Evolutionary conservation across 2,797 vertebrate species (phyloP).

Genomic region (Hapalemur alaotrensis): DNA sequence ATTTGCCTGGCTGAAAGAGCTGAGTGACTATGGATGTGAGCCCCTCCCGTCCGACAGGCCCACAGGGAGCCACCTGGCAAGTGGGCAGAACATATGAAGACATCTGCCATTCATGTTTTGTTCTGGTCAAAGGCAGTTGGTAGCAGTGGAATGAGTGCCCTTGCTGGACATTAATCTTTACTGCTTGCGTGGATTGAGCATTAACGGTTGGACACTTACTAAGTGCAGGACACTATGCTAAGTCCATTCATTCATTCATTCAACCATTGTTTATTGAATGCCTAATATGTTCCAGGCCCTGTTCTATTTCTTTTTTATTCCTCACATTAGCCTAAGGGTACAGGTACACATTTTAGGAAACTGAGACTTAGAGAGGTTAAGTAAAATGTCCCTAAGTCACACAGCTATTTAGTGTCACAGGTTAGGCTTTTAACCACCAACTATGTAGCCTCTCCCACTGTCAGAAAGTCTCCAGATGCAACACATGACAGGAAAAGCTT

Average conservation of each 20-base stretch:
- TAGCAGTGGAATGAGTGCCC: neutral
- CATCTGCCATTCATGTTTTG: neutral
- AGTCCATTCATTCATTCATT: neutral
- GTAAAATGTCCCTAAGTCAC: neutral
- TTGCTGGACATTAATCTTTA: neutral
- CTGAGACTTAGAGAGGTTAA: neutral
- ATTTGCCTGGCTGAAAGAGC: neutral
- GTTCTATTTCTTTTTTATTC: neutral
- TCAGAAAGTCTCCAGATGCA: neutral
- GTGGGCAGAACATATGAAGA: neutral
- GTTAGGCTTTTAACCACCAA: neutral
- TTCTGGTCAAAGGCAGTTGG: neutral
- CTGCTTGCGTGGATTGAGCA: neutral
- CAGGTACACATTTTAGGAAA: neutral
- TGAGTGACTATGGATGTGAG: neutral
- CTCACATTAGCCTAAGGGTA: neutral
- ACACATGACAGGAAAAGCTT: neutral
- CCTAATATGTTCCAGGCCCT: neutral
- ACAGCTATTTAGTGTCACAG: neutral
- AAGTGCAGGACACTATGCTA: neutral
- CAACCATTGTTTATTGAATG: neutral
- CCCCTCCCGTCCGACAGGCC: neutral
- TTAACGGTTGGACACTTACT: neutral
- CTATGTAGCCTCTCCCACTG: neutral
- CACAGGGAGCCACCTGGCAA: slow-evolving; percentile 9